Evolutionary conservation across 2,888 invertebrate species (phyloP).

Genomic region (Acrocyrtus sp.): DNA sequence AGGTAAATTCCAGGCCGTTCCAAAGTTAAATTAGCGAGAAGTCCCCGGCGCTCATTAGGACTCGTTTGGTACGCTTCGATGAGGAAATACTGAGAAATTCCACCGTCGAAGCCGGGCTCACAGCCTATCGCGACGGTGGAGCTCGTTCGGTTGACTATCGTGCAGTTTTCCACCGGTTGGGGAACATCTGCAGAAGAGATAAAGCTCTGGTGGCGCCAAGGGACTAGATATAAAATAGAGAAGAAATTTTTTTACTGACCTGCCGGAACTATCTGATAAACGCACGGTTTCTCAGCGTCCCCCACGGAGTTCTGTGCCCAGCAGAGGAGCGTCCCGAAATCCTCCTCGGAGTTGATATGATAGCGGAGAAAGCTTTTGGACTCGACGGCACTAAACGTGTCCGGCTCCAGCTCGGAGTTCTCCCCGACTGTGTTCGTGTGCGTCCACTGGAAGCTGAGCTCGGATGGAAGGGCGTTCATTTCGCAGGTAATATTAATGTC

Average conservation of each 20-base stretch:
- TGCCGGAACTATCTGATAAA: slow-evolving; percentile 64
- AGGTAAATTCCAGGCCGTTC: slow-evolving; percentile 78
- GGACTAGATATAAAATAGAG: too few species aligned
- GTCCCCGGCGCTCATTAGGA: slow-evolving; percentile 60
- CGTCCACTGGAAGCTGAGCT: slow-evolving; percentile 63
- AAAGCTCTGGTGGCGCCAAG: too few species aligned
- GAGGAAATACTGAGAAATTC: slow-evolving; percentile 86
- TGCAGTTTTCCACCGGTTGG: slow-evolving; percentile 85
- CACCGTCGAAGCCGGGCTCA: slow-evolving; percentile 87
- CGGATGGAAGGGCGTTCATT: slow-evolving; percentile 63
- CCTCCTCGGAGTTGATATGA: slow-evolving; percentile 63
- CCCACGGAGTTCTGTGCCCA: slow-evolving; percentile 64
- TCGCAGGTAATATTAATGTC: slow-evolving; percentile 63
- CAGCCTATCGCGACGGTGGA: slow-evolving; percentile 85
- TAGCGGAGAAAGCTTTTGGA: slow-evolving; percentile 63
- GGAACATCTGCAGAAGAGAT: slow-evolving; percentile 75
- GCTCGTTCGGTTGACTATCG: slow-evolving; percentile 84
- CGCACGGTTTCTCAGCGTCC: slow-evolving; percentile 63
- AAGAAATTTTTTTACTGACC: too few species aligned
- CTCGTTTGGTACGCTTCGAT: slow-evolving; percentile 70
- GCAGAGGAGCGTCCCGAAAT: slow-evolving; percentile 64
- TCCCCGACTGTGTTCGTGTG: slow-evolving; percentile 63
- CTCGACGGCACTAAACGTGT: slow-evolving; percentile 61
- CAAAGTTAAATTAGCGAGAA: slow-evolving; percentile 73
- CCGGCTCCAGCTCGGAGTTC: slow-evolving; percentile 58